Percentiles rank a stretch among this genome's conserved stretches.
phyloP scores from a whole-genome alignment of 2,113 vertebrate species.

The Lagopus leucura region DNA sequence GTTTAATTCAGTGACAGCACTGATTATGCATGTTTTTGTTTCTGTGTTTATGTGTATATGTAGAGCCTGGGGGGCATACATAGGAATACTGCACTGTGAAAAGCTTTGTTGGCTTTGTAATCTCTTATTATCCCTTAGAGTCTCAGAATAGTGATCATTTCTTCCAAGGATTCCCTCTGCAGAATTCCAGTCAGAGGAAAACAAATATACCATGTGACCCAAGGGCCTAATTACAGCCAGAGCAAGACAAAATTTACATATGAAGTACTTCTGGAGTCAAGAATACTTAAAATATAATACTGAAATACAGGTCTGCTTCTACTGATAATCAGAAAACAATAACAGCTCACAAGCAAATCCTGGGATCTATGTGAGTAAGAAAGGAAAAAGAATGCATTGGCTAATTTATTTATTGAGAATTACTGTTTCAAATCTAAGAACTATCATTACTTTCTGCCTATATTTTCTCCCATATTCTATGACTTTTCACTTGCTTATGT shows the following conservation, averaged over 20 bases:
- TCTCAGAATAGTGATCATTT: neutral
- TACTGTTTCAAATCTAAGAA: neutral
- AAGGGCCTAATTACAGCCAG: neutral
- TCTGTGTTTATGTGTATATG: neutral
- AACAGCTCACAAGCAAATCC: neutral
- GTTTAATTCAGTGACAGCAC: neutral
- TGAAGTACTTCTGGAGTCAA: neutral
- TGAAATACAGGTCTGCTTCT: neutral
- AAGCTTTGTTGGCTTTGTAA: neutral
- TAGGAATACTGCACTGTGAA: neutral
- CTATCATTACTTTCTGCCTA: neutral
- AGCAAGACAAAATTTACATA: neutral
- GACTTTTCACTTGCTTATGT: neutral
- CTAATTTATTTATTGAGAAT: neutral
- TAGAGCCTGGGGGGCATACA: neutral
- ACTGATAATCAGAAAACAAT: fast-evolving
- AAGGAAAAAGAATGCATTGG: neutral
- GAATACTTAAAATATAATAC: neutral
- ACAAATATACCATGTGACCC: neutral
- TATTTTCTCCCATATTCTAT: neutral
- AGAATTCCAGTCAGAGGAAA: neutral
- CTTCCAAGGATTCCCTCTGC: neutral
- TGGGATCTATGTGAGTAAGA: neutral
- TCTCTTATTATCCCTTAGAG: neutral
- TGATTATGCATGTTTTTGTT: fast-evolving